Percentiles rank a stretch among this genome's conserved stretches.
phyloP scores from a whole-genome alignment of 2,113 vertebrate genomes.

The Hymenochirus boettgeri region DNA sequence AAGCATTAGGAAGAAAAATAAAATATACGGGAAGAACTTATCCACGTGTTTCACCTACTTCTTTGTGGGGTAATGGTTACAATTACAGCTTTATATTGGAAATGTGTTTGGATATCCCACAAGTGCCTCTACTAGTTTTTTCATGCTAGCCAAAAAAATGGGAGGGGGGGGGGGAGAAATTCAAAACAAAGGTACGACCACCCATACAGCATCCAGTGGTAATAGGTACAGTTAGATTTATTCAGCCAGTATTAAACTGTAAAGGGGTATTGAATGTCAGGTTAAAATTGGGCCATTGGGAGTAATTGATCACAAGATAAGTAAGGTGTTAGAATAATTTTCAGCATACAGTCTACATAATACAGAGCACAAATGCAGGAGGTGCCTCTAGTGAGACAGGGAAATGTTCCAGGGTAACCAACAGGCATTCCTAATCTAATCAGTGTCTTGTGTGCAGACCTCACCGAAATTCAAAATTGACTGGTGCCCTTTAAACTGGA shows the following conservation, averaged over 20 bases:
- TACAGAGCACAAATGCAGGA: conserved; percentile 8
- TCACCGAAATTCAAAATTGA: conserved; percentile 15
- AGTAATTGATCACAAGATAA: conserved; percentile 39
- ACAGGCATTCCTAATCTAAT: conserved; percentile 1
- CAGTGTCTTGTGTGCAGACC: conserved; percentile 8
- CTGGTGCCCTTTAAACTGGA: conserved; percentile 6
- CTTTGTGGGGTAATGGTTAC: conserved; percentile 29
- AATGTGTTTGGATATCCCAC: conserved; percentile 35
- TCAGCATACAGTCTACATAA: conserved; percentile 12
- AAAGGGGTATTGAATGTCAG: conserved; percentile 28
- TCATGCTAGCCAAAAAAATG: conserved; percentile 29
- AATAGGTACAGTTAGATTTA: conserved; percentile 7
- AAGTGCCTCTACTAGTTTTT: conserved; percentile 12
- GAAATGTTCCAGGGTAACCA: neutral
- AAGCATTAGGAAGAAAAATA: conserved; percentile 21
- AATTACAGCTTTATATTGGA: conserved; percentile 40
- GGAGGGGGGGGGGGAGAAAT: too few relatives aligned
- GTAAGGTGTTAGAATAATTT: conserved; percentile 40
- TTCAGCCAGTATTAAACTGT: conserved; percentile 22
- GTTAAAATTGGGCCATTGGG: conserved; percentile 28
- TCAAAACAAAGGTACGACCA: conserved; percentile 39
- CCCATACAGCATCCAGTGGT: conserved; percentile 27
- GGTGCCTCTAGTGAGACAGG: conserved; percentile 6
- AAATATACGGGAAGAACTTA: neutral
- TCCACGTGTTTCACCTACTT: conserved; percentile 36